Percentiles rank a stretch among this genome's conserved stretches.
Evolutionary conservation across 1,140 invertebrate species (phyloP).

Genomic region (Adelges cooleyi): DNA sequence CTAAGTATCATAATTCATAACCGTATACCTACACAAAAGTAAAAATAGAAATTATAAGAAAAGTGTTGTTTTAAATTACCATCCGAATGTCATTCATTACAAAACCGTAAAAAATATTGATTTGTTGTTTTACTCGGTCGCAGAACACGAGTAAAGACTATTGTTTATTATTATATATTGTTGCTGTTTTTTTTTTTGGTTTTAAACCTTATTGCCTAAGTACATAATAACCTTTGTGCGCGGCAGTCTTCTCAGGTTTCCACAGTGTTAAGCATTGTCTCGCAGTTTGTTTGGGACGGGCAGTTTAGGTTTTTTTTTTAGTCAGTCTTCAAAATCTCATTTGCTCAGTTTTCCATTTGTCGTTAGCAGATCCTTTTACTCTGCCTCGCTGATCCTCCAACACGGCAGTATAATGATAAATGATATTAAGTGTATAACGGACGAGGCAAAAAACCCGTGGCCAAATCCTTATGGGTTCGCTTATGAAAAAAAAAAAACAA

Average conservation of each 20-base stretch:
- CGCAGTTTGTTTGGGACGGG: neutral
- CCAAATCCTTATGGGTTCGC: neutral
- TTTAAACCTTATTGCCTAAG: no score
- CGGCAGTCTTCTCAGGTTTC: neutral
- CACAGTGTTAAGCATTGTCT: neutral
- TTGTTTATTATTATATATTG: no score
- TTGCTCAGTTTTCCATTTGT: slow-evolving; percentile 20
- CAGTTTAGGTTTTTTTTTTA: neutral
- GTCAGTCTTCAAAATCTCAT: slow-evolving; percentile 15
- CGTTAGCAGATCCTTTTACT: slow-evolving; percentile 11
- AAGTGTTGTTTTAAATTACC: no score
- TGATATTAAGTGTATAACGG: slow-evolving; percentile 20
- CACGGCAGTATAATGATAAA: slow-evolving; percentile 19
- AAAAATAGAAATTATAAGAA: no score
- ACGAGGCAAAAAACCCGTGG: neutral
- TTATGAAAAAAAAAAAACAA: neutral
- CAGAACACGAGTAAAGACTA: no score
- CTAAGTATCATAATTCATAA: no score
- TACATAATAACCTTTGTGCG: no score
- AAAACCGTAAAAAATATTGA: no score
- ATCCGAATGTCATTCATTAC: no score
- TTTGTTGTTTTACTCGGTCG: no score
- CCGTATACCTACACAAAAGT: no score
- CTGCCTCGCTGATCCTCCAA: neutral
- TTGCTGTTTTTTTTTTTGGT: no score